Conservation (phyloP, 1,140 invertebrate species). For the Dreissena polymorpha region DNA sequence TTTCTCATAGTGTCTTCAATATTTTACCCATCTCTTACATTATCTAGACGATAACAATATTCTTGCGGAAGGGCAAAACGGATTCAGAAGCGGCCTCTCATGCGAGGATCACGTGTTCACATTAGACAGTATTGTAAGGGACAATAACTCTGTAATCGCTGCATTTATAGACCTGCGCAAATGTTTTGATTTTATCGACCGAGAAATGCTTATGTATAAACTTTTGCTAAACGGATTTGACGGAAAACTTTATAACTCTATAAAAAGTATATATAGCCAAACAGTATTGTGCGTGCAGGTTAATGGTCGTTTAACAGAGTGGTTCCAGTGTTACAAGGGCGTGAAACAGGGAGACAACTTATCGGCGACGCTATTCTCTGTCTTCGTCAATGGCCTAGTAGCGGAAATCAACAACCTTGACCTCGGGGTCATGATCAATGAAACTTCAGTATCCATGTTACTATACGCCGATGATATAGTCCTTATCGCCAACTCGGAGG, state of each 20-base stretch:
- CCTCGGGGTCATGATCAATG: slow-evolving; percentile 36
- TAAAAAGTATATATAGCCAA: slow-evolving; percentile 6
- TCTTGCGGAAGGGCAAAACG: too few relatives aligned
- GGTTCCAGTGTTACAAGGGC: slow-evolving; percentile 10
- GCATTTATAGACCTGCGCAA: too few relatives aligned
- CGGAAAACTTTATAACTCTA: slow-evolving; percentile 5
- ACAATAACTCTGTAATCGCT: too few relatives aligned
- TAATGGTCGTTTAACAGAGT: slow-evolving; percentile 3
- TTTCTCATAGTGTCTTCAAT: too few relatives aligned
- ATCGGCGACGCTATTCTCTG: slow-evolving; percentile 30
- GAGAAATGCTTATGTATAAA: slow-evolving; percentile 29
- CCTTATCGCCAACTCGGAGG: slow-evolving; percentile 31
- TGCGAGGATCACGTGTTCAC: too few relatives aligned
- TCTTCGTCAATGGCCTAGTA: slow-evolving; percentile 55
- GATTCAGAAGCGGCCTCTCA: too few relatives aligned
- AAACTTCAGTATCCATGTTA: slow-evolving; percentile 30
- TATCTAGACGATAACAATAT: too few relatives aligned
- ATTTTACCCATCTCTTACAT: too few relatives aligned
- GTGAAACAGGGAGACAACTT: slow-evolving; percentile 22
- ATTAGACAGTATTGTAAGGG: too few relatives aligned
- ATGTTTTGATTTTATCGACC: too few relatives aligned
- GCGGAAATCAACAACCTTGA: slow-evolving; percentile 40
- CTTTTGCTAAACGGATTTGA: slow-evolving; percentile 4
- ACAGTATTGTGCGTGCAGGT: background rate
- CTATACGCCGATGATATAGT: slow-evolving; percentile 60